Conservation (phyloP, 2,797 vertebrate genomes). For the Gephyroberyx darwinii region DNA sequence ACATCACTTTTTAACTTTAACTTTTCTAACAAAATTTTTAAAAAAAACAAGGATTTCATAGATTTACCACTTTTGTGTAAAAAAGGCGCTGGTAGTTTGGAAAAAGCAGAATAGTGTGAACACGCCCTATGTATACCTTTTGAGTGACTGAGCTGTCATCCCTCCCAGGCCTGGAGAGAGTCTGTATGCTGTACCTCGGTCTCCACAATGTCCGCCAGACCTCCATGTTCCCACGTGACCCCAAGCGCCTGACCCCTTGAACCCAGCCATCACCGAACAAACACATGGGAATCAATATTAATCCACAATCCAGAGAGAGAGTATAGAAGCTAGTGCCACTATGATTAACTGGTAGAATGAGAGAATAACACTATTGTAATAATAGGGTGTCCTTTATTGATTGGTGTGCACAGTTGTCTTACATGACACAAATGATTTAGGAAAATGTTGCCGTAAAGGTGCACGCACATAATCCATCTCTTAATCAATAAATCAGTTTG, state of each 20-base stretch:
- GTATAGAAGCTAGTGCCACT: constrained; percentile 69
- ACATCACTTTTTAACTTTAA: no score
- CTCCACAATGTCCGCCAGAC: constrained; percentile 97
- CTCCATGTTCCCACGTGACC: constrained; percentile 98
- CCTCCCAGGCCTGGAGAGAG: constrained; percentile 92
- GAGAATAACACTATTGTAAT: constrained; percentile 38
- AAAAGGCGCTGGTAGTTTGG: no score
- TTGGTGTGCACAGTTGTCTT: constrained; percentile 37
- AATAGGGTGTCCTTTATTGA: constrained; percentile 57
- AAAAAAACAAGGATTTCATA: no score
- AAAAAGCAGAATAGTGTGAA: no score
- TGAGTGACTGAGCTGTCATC: neutral
- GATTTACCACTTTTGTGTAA: no score
- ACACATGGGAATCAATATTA: constrained; percentile 51
- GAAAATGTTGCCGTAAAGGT: constrained; percentile 16
- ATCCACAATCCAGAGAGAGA: constrained; percentile 39
- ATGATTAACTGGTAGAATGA: constrained; percentile 48
- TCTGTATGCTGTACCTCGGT: constrained; percentile 97
- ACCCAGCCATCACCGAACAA: constrained; percentile 14
- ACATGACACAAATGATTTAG: constrained; percentile 29
- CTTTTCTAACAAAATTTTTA: no score
- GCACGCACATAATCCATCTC: constrained; percentile 30
- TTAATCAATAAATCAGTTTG: constrained; percentile 39
- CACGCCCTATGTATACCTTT: neutral
- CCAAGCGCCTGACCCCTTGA: constrained; percentile 96